Evolutionary conservation across 2,888 invertebrate genomes (phyloP), one percentile per base, ranked within the genome.

Genomic region (Ypsolopha scabrella): DNA sequence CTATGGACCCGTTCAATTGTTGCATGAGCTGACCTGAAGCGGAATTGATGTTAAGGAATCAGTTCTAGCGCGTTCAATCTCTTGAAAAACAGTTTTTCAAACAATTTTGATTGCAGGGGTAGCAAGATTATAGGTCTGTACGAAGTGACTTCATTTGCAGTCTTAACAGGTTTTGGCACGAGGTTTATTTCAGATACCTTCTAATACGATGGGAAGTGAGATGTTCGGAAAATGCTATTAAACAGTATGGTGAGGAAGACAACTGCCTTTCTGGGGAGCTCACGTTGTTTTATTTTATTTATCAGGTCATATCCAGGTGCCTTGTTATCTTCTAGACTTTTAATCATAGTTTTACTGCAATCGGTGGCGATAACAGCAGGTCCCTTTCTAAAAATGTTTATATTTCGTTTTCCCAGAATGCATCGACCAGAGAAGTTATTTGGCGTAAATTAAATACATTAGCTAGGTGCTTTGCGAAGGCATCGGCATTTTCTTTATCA

Each of bases 121-220:
- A 60, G 44, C 7, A 62, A 51, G 14, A 59, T 62, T 6, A 60
- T 58, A 0, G 59, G 59, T 45, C 59, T 51, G 45, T 62, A 61
- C 7, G 57, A 59, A 6, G 45, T 51, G 6, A 41, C 41, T n/a
- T 56, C 54, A 13, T 58, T 9, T 3, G 46, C 13, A 7, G 52
- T 52, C 47, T 61, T 61, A 1, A 58, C 61, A 11, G 53, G 51
- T 51, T 62, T 64, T 7, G 44, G 53, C 7, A 61, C 46, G 59
- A 62, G 60, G 1, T 54, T 51, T 1, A 62, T 53, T 41, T 56
- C 54, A 0, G 61, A 56, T 0, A 60, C 49, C 51, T 62, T 61
- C 59, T 60, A 63, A 24, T 24, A 55, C 48, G 0, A 6, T 24
- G 62, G 56, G 1, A 50, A 57, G 41, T 54, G 41, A 8, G 6